A percentile compares a stretch with the other conserved stretches of the same genome.
Conservation (phyloP, 2,113 vertebrate species). For the Rhinopomastus cyanomelas region DNA sequence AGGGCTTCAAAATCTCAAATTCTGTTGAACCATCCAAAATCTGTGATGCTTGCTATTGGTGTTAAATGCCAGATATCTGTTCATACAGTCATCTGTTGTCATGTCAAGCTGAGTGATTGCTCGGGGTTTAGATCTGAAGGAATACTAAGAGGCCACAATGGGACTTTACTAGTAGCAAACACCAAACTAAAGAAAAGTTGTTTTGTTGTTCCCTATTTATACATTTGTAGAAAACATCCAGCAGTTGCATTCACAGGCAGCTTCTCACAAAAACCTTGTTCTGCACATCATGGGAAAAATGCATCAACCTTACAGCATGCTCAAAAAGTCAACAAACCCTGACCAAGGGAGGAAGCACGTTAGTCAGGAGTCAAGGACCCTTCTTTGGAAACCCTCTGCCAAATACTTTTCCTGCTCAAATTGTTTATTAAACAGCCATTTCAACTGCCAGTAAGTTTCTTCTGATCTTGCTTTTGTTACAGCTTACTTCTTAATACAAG, state of each 20-base stretch:
- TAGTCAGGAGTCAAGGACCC: constrained; percentile 56
- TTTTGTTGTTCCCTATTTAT: constrained; percentile 57
- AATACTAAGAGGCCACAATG: neutral
- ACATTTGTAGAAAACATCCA: constrained; percentile 34
- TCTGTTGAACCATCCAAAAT: neutral
- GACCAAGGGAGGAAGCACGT: constrained; percentile 44
- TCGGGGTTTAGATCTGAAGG: neutral
- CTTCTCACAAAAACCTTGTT: neutral
- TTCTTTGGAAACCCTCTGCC: constrained; percentile 34
- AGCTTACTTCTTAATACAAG: neutral
- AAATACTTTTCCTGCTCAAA: constrained; percentile 50
- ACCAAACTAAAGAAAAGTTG: constrained; percentile 24
- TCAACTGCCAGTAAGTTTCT: constrained; percentile 32
- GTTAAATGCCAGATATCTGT: neutral
- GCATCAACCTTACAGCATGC: constrained; percentile 2
- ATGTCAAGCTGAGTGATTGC: neutral
- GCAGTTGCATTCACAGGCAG: neutral
- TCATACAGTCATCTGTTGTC: neutral
- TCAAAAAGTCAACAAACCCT: constrained; percentile 50
- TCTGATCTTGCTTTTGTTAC: constrained; percentile 39
- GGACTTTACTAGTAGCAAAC: neutral
- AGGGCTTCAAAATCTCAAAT: neutral
- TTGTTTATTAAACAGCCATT: constrained; percentile 46
- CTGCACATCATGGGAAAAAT: constrained; percentile 49
- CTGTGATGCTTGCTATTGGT: neutral